Percentiles rank a stretch among this genome's conserved stretches.
Evolutionary conservation across 2,113 vertebrate genomes (phyloP).

Genomic region (Illadopsis cleaveri): DNA sequence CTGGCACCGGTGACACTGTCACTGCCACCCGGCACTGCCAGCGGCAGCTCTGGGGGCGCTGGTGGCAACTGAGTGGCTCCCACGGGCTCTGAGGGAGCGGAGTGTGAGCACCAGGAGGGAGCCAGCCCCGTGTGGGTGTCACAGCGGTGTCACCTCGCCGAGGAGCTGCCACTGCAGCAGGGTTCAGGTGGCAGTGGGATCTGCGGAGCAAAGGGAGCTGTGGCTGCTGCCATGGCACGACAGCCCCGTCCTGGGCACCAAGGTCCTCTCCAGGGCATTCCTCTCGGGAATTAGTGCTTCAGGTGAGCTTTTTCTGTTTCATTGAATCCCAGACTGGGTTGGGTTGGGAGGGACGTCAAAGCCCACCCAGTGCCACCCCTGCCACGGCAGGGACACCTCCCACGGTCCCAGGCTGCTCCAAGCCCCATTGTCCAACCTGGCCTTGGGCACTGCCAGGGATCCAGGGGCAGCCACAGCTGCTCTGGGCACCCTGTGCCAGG

Average conservation of each 20-base stretch:
- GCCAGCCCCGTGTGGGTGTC: no score
- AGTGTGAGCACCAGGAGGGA: no score
- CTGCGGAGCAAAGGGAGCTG: no score
- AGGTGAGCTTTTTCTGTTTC: neutral
- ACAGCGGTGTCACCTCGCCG: no score
- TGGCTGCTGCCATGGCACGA: accelerated
- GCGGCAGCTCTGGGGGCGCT: no score
- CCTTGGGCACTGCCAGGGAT: neutral
- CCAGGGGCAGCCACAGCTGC: neutral
- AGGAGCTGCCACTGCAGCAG: no score
- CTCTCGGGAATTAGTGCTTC: neutral
- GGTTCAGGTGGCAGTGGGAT: no score
- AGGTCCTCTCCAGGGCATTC: neutral
- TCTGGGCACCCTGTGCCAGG: no score
- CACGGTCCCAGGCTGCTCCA: neutral
- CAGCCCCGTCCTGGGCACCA: neutral
- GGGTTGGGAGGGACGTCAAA: neutral
- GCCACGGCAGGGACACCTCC: neutral
- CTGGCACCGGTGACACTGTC: no score
- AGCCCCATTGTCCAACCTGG: neutral
- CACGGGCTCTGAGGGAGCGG: no score
- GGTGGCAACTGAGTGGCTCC: no score
- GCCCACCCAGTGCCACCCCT: neutral
- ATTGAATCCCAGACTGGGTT: neutral
- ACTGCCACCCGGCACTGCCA: neutral